Conservation (phyloP, 2,797 vertebrate species). For the Bovichtus diacanthus region DNA sequence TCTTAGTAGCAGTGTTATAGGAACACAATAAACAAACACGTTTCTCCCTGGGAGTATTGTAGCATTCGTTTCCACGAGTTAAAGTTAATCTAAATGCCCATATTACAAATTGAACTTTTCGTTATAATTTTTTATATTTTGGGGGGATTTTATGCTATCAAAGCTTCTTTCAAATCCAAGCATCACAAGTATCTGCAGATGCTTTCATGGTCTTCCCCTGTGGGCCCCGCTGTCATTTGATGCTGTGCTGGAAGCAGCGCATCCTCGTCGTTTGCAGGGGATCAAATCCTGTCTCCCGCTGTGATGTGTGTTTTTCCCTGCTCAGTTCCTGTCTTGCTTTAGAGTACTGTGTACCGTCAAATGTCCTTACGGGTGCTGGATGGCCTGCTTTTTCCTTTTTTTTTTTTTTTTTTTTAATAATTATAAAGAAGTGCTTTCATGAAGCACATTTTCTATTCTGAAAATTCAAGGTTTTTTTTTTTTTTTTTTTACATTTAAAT, state of each 20-base stretch:
- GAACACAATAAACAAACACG: constrained; percentile 3
- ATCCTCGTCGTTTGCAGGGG: constrained; percentile 1
- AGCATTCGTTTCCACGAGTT: background rate
- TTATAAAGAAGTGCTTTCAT: constrained; percentile 6
- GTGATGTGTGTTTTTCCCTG: constrained; percentile 44
- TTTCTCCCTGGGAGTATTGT: background rate
- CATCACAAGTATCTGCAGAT: constrained; percentile 28
- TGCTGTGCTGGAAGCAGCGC: constrained; percentile 27
- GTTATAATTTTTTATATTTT: constrained; percentile 11
- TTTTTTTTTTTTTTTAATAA: too few species aligned
- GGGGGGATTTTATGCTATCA: constrained; percentile 7
- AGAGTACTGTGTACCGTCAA: background rate
- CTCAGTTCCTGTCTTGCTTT: constrained; percentile 21
- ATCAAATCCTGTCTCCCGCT: constrained; percentile 47
- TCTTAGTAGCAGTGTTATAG: background rate
- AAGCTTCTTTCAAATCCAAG: constrained; percentile 30
- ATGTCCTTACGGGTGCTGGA: constrained; percentile 18
- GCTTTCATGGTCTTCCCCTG: constrained; percentile 44
- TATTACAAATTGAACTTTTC: constrained; percentile 34
- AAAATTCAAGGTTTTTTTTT: background rate
- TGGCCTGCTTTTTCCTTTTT: background rate
- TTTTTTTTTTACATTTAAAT: background rate
- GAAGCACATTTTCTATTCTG: background rate
- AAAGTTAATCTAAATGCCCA: constrained; percentile 17
- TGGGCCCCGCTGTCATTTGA: constrained; percentile 35